Conservation (phyloP, 2,888 invertebrate genomes). For the Cyclophora albipunctata region DNA sequence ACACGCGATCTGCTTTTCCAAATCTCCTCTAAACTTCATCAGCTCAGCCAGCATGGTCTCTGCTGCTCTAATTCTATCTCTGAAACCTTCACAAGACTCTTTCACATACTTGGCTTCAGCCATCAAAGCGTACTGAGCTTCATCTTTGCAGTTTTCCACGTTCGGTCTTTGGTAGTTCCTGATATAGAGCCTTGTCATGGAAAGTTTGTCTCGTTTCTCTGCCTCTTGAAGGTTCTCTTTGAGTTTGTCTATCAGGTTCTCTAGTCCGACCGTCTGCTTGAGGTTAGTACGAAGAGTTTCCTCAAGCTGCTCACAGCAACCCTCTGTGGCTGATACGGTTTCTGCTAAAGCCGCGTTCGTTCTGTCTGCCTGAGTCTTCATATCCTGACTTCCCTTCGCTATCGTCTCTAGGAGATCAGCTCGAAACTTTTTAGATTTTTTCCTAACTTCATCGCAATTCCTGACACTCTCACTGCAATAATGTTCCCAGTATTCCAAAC, state of each 20-base stretch:
- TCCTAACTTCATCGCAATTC: slow-evolving; percentile 83
- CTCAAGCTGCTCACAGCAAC: slow-evolving; percentile 80
- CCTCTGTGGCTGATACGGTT: slow-evolving; percentile 83
- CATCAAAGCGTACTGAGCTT: slow-evolving; percentile 83
- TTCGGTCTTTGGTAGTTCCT: slow-evolving; percentile 81
- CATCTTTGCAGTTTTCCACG: slow-evolving; percentile 90
- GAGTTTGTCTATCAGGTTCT: slow-evolving; percentile 82
- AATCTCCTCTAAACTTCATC: slow-evolving; percentile 76
- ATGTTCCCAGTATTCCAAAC: slow-evolving; percentile 86
- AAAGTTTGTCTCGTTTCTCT: slow-evolving; percentile 85
- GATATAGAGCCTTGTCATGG: slow-evolving; percentile 86
- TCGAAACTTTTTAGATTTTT: slow-evolving; percentile 81
- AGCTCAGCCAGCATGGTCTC: slow-evolving; percentile 70
- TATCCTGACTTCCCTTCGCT: slow-evolving; percentile 86
- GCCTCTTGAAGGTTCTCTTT: slow-evolving; percentile 81
- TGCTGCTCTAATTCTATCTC: slow-evolving; percentile 77
- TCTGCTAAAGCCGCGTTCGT: slow-evolving; percentile 84
- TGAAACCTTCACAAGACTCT: slow-evolving; percentile 63
- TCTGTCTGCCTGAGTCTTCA: slow-evolving; percentile 87
- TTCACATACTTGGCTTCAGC: slow-evolving; percentile 81
- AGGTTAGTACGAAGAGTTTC: slow-evolving; percentile 82
- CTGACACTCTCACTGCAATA: slow-evolving; percentile 85
- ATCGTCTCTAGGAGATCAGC: slow-evolving; percentile 81
- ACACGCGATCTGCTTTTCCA: slow-evolving; percentile 82
- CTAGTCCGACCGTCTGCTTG: slow-evolving; percentile 83